Evolutionary conservation across 2,113 vertebrate genomes (phyloP), one percentile per base, ranked within the genome.

Genomic region (Myiagra hebetior): DNA sequence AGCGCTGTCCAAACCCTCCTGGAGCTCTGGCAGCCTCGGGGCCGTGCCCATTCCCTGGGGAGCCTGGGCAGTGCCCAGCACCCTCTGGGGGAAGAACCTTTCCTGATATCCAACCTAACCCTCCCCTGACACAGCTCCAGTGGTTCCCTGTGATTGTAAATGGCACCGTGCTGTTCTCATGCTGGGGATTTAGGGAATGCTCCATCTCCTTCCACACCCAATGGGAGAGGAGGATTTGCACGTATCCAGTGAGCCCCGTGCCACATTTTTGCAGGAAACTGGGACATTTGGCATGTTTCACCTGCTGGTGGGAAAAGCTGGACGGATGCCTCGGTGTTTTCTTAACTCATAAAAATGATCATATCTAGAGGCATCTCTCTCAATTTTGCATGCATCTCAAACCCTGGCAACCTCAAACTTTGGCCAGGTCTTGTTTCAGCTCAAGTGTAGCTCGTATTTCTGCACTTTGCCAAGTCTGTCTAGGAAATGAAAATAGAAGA

Each of bases 101-200:
- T 18, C 39, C 39, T 39, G 4, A 46, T 0, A 4, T 42, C n/a
- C 79, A 53, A 0, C n/a, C 55, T 1, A 4, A 65, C 0, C 15
- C 15, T 10, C 1, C 26, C 55, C 30, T 24, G 47, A 0, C 56
- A 0, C 20, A 41, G 13, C 13, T 55, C 47, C 75, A 30, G 56
- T 20, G 0, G 0, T 0, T 12, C n/a, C 75, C 73, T 23, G n/a
- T 53, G n/a, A 1, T 7, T 15, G 37, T 50, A 22, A 7, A 10
- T 19, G 73, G 19, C 30, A 47, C 10, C 3, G 0, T n/a, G 64
- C 37, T 42, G 6, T 18, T 85, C 69, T 65, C 42, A 21, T 9
- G 37, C 65, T 42, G 52, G 39, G 56, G 5, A 70, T 59, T 64
- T 59, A 15, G 41, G 52, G 27, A 39, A 26, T 0, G 1, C 2